phyloP scores from a whole-genome alignment of 2,113 vertebrate species.

The Athene noctua region DNA sequence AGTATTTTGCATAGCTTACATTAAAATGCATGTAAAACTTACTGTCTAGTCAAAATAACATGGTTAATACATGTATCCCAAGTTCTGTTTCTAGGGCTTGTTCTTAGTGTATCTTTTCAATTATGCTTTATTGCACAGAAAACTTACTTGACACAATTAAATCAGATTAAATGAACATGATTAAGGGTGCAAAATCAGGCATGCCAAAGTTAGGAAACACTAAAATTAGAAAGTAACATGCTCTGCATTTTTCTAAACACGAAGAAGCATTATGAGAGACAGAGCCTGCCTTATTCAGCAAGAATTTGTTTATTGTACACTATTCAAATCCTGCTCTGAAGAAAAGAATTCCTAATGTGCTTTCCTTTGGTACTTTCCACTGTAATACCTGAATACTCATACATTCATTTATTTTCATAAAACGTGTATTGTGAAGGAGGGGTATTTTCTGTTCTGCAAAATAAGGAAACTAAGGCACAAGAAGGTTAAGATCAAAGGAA shows the following conservation, averaged over 20 bases:
- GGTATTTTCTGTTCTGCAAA: not conserved
- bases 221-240: conserved; percentile 7
- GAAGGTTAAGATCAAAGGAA: not conserved
- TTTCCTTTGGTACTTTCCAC: not conserved
- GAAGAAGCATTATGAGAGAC: not conserved
- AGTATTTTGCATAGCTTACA: not conserved
- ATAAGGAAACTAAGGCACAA: not conserved
- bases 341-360: not conserved
- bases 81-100: not conserved
- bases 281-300: not conserved
- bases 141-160: conserved; percentile 31
- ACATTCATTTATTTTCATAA: not conserved
- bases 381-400: not conserved
- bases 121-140: not conserved
- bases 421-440: not conserved
- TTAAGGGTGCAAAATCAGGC: conserved; percentile 29
- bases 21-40: not conserved
- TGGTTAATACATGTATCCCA: not conserved
- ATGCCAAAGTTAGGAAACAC: not conserved
- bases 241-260: not conserved
- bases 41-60: not conserved
- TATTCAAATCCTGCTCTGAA: not conserved
- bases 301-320: not conserved
- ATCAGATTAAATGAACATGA: conserved; percentile 9
- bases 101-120: not conserved